These are phyloP conservation scores for Staurois parvus DNA, from an alignment of 2,797 vertebrate genomes.

Conservation along the genomic window DNA sequence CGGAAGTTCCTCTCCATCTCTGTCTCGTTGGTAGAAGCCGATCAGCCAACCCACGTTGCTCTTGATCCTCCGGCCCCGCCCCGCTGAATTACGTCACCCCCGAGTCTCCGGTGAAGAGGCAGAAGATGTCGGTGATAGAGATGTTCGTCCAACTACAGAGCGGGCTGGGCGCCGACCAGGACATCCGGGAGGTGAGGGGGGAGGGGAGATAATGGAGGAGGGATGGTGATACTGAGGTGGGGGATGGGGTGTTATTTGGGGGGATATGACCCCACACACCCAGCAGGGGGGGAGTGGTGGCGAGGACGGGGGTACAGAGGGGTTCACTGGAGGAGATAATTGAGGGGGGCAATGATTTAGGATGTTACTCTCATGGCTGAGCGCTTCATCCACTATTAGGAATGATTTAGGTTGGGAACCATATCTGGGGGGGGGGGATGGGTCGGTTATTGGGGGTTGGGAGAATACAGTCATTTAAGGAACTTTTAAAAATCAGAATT, in stretches of 20 bases:
- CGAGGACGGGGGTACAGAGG: too few species aligned
- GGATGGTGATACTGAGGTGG: neutral
- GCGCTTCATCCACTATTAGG: too few species aligned
- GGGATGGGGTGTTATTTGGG: neutral
- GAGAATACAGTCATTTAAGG: too few species aligned
- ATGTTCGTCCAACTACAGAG: slow-evolving; percentile 93
- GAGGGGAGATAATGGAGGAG: neutral
- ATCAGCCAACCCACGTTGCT: neutral
- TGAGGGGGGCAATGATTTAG: too few species aligned
- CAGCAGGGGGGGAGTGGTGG: too few species aligned
- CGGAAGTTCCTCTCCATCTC: neutral
- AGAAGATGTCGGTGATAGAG: slow-evolving; percentile 89
- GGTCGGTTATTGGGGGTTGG: too few species aligned
- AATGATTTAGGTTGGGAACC: too few species aligned
- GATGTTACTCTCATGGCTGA: too few species aligned
- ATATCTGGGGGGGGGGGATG: too few species aligned
- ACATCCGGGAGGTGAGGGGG: slow-evolving; percentile 86
- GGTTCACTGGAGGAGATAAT: too few species aligned
- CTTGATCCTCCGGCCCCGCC: neutral
- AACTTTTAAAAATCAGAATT: too few species aligned
- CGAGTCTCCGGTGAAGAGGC: neutral
- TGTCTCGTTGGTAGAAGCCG: neutral
- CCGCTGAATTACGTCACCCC: neutral
- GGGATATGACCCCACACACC: too few species aligned
- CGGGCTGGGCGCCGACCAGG: slow-evolving; percentile 91